Evolutionary conservation across 2,113 vertebrate genomes (phyloP).

Genomic region (Chionis minor): DNA sequence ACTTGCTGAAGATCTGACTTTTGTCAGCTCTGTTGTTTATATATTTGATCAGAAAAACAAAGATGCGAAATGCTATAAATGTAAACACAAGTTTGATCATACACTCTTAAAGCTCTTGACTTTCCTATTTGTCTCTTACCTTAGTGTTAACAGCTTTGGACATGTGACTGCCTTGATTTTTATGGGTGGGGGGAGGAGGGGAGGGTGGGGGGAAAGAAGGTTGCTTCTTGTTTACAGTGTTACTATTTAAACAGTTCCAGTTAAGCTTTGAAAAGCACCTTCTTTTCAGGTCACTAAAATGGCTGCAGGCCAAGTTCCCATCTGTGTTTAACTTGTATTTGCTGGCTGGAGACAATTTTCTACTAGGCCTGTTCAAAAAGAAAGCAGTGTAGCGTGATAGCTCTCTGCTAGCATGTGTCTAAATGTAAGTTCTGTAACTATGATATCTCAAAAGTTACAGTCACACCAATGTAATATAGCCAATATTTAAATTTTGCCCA

Average conservation of each 20-base stretch:
- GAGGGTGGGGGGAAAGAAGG: background rate
- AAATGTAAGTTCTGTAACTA: background rate
- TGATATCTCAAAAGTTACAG: background rate
- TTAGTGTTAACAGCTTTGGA: background rate
- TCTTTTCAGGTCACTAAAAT: conserved; percentile 35
- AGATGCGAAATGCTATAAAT: background rate
- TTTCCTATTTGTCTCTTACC: background rate
- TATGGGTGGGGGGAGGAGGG: background rate
- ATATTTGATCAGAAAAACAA: background rate
- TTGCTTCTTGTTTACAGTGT: background rate
- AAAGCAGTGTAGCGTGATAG: background rate
- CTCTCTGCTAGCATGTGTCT: background rate
- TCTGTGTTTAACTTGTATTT: conserved; percentile 7
- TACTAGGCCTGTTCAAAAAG: background rate
- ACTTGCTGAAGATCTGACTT: background rate
- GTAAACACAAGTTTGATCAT: background rate
- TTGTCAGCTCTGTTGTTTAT: background rate
- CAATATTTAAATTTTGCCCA: background rate
- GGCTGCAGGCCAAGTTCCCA: conserved; percentile 31
- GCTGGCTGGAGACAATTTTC: conserved; percentile 21
- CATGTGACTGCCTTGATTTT: background rate
- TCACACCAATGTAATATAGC: background rate
- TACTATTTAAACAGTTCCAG: conserved; percentile 1
- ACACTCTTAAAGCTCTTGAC: background rate
- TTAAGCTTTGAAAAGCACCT: conserved; percentile 31